Evolutionary conservation across 2,797 vertebrate genomes (phyloP).

Genomic region (Betta splendens): DNA sequence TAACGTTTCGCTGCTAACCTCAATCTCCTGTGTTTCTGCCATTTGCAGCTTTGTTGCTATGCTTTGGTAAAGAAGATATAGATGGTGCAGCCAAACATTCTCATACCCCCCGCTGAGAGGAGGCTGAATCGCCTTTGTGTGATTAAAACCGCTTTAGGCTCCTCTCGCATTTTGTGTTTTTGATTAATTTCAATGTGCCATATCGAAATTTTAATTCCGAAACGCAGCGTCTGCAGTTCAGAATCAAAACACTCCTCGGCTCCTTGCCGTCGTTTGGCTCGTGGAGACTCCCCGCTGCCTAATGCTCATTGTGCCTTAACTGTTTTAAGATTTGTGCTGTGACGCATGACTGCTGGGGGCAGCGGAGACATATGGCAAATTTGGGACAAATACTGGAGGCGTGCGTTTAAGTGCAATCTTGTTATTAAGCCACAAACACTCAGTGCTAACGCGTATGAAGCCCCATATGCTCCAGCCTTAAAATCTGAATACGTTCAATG

Average conservation of each 20-base stretch:
- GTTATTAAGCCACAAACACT: constrained; percentile 9
- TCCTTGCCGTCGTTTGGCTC: not conserved
- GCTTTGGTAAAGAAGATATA: constrained; percentile 47
- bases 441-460: constrained; percentile 14
- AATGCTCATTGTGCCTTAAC: constrained; percentile 33
- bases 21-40: constrained; percentile 63
- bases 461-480: constrained; percentile 15
- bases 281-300: constrained; percentile 18
- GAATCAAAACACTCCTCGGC: constrained; percentile 31
- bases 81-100: constrained; percentile 27
- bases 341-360: constrained; percentile 46
- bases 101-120: constrained; percentile 46
- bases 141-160: constrained; percentile 65
- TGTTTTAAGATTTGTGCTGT: constrained; percentile 28
- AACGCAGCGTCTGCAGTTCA: constrained; percentile 63
- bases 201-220: constrained; percentile 49
- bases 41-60: constrained; percentile 57
- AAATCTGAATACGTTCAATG: constrained; percentile 14
- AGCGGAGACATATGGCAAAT: constrained; percentile 65
- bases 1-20: constrained; percentile 50
- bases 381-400: constrained; percentile 56
- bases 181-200: constrained; percentile 66
- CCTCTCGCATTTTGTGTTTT: constrained; percentile 65
- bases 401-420: constrained; percentile 28
- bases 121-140: constrained; percentile 41